Conservation (phyloP, 2,888 invertebrate species). For the Yponomeuta evonymella region DNA sequence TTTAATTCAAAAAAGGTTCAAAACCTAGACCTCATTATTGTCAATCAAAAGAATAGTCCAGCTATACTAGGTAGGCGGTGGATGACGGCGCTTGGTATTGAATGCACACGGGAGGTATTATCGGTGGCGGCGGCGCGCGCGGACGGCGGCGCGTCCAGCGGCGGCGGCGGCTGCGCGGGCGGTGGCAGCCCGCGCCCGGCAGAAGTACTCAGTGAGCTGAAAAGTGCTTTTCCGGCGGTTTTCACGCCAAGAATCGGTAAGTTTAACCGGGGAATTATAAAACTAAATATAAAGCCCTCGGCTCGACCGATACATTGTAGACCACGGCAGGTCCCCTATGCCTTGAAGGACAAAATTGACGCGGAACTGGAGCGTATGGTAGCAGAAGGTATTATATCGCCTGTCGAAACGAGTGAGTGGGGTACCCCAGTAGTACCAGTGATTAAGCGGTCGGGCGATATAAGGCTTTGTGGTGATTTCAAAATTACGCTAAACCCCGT, state of each 20-base stretch:
- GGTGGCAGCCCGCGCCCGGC: background rate
- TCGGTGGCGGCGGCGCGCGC: background rate
- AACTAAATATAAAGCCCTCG: background rate
- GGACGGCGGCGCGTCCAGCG: no score
- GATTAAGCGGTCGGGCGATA: slow-evolving; percentile 1
- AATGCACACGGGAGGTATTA: background rate
- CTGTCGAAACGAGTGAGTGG: slow-evolving; percentile 1
- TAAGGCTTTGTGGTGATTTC: background rate
- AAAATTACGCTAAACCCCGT: slow-evolving; percentile 6
- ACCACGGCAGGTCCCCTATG: background rate
- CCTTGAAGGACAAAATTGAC: background rate
- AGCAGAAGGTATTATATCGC: background rate
- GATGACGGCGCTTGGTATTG: background rate
- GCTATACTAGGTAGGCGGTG: background rate
- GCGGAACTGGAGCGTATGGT: background rate
- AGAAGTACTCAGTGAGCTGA: background rate
- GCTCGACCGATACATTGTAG: background rate
- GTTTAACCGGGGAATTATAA: background rate
- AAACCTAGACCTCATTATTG: background rate
- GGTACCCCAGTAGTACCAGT: slow-evolving; percentile 11
- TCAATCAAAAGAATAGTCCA: background rate
- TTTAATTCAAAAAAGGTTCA: background rate
- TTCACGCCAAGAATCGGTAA: background rate
- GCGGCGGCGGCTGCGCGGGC: background rate
- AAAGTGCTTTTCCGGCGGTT: background rate